Base-by-base conservation (phyloP, 1,140 invertebrate species). In the Pemphigus obesinymphae region DNA sequence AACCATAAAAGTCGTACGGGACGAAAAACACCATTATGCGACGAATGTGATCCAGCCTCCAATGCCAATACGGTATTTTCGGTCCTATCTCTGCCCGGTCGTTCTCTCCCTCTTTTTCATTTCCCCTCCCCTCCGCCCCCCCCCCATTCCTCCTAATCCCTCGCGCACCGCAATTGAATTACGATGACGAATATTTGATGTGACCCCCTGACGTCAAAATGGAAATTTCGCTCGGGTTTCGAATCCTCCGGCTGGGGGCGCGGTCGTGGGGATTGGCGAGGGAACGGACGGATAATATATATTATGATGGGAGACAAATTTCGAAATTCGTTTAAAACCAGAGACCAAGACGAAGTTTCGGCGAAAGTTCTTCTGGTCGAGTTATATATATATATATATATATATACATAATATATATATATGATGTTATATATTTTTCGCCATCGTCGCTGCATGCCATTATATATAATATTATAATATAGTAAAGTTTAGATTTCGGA, bases 101-200 rank as follows among this genome's bases (percentile, higher is more conserved):
- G 8, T 20, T 34, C 61, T 37, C 34, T 66, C 8, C 8, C 31
- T 3, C 34, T 40, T 10, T 34, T 1, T 20, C 31, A 8, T 17
- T 55, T 11, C n/a, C 2, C n/a, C 6, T 17, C 5, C 17, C 10
- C 20, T 8, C 17, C 17, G 34, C 31, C 8, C 37, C n/a, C 10
- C 0, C n/a, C 15, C n/a, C 5, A 8, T 75, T 23, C 1, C n/a
- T 13, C 29, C n/a, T 23, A 23, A 2, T 2, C n/a, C n/a, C 13
- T 29, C 3, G 72, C 53, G 17, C 15, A 48, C 43, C 48, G 53
- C 34, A 29, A 80, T 80, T 45, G 55, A 80, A 80, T 80, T 63
- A 80, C 40, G 20, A 80, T 45, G 55, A 63, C 55, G 76, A 80
- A 80, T 63, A 63, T 63, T 78, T 43, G 53, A 78, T 61, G 55